Conservation (phyloP, 2,888 invertebrate species). For the Ethmia dodecea region DNA sequence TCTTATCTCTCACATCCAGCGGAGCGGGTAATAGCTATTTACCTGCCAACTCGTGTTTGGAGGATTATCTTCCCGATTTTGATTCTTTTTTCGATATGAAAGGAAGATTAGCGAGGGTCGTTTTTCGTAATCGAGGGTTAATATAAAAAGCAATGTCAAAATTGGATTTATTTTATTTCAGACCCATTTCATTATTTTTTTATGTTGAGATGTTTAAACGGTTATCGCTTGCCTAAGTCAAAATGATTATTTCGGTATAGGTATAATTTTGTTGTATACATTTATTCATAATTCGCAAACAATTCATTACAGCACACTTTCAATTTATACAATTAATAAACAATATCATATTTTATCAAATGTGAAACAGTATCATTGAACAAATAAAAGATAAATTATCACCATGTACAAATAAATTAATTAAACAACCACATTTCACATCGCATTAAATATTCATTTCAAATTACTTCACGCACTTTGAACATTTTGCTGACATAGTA, state of each 20-base stretch:
- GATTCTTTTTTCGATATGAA: conserved; percentile 53
- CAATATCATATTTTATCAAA: too few species aligned
- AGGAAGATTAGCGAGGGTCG: conserved; percentile 47
- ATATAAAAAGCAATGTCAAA: conserved; percentile 1
- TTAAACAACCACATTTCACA: conserved; percentile 8
- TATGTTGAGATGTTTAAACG: too few species aligned
- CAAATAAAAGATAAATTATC: too few species aligned
- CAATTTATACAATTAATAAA: too few species aligned
- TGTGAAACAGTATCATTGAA: too few species aligned
- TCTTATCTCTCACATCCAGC: conserved; percentile 55
- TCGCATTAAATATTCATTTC: conserved; percentile 9
- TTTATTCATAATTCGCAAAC: too few species aligned
- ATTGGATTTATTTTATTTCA: conserved; percentile 1
- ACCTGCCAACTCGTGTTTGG: conserved; percentile 52
- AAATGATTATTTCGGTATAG: too few species aligned
- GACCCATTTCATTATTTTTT: too few species aligned
- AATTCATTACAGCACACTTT: too few species aligned
- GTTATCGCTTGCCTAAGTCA: too few species aligned
- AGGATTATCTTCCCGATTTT: conserved; percentile 61
- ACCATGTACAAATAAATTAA: conserved; percentile 12
- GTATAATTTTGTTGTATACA: too few species aligned
- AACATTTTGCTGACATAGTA: conserved; percentile 29
- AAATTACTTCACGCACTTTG: conserved; percentile 4
- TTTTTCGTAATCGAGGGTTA: conserved; percentile 28
- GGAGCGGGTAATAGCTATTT: conserved; percentile 75